Evolutionary conservation across 2,797 vertebrate genomes (phyloP).

Genomic region (Pyrrhura leucotis): DNA sequence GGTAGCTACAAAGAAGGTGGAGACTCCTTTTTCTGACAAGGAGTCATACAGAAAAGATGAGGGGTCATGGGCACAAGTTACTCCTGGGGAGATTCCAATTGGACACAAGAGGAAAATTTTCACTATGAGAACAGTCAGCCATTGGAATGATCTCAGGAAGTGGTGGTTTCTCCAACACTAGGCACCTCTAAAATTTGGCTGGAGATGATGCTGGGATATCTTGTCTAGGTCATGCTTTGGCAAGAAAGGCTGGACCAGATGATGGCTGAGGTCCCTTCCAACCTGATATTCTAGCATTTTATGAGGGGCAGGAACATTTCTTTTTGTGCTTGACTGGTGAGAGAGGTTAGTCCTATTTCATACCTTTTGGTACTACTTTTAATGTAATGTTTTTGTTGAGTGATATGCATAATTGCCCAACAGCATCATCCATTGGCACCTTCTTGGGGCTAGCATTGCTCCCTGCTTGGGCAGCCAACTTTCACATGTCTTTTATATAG

Average conservation of each 20-base stretch:
- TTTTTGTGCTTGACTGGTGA: not conserved
- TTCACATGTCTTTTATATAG: fast-evolving
- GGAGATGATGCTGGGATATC: not conserved
- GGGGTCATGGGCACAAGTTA: not conserved
- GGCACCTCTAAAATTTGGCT: not conserved
- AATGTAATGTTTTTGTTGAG: not conserved
- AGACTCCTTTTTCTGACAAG: not conserved
- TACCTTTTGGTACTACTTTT: not conserved
- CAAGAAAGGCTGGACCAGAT: not conserved
- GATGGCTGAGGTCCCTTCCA: not conserved
- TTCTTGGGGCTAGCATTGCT: not conserved
- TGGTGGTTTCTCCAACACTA: not conserved
- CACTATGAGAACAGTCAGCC: not conserved
- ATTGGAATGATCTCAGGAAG: not conserved
- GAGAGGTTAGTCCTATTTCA: not conserved
- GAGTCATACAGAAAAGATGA: not conserved
- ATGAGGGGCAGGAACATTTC: not conserved
- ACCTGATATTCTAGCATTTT: not conserved
- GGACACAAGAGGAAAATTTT: not conserved
- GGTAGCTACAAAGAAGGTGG: not conserved
- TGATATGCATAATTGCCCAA: not conserved
- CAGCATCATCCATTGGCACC: not conserved
- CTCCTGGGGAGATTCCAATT: not conserved
- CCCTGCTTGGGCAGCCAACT: not conserved
- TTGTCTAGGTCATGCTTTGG: not conserved